Percentiles rank a stretch among this genome's conserved stretches.
Conservation (phyloP, 2,113 vertebrate genomes). For the Microtus pennsylvanicus region DNA sequence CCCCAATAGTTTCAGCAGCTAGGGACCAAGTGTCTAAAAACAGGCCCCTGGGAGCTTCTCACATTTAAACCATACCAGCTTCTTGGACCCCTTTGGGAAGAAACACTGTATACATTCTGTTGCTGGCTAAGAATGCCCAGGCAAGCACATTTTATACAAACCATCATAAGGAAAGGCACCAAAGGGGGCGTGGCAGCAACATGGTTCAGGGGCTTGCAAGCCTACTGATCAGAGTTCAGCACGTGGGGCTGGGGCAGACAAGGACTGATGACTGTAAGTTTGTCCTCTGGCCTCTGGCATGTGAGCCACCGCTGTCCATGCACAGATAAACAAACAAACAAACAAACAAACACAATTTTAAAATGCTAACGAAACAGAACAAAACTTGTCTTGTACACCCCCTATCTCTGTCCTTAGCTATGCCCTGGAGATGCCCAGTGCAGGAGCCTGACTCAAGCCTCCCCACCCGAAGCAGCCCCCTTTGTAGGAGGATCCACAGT, state of each 20-base stretch:
- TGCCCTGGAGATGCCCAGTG: background rate
- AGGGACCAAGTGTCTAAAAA: background rate
- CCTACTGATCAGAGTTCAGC: background rate
- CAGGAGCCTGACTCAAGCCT: rapidly evolving
- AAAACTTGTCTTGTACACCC: background rate
- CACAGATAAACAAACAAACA: background rate
- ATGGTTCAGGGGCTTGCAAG: background rate
- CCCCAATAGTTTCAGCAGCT: background rate
- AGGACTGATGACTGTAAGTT: background rate
- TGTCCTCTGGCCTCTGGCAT: background rate
- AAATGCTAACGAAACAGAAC: background rate
- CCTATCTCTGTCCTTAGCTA: rapidly evolving
- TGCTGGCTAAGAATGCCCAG: background rate
- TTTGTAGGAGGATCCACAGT: background rate
- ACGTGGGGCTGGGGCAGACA: background rate
- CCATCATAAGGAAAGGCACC: background rate
- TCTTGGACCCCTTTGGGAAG: background rate
- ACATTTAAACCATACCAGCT: background rate
- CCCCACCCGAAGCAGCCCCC: rapidly evolving
- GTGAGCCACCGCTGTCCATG: background rate
- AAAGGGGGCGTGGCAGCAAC: background rate
- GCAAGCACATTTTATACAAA: conserved; percentile 6
- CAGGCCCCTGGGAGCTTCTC: background rate
- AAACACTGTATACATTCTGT: rapidly evolving
- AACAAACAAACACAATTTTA: background rate